phyloP scores from a whole-genome alignment of 2,113 vertebrate genomes.

The Sterrhoptilus dennistouni region DNA sequence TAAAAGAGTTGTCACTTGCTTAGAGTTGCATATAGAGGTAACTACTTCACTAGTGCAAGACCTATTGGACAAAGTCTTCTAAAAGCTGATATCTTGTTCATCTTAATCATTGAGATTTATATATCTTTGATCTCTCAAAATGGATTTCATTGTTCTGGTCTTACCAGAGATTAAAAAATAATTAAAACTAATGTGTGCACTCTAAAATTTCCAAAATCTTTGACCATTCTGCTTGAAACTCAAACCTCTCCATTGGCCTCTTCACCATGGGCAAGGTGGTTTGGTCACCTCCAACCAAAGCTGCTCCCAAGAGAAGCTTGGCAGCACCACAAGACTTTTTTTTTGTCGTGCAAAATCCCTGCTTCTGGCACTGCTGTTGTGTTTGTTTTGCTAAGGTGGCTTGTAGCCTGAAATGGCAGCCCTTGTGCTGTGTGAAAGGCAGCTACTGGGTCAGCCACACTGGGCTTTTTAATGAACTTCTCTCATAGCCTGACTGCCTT shows the following conservation, averaged over 20 bases:
- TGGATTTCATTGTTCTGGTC: neutral
- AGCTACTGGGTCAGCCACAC: neutral
- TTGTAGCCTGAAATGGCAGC: neutral
- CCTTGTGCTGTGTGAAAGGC: neutral
- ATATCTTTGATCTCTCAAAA: neutral
- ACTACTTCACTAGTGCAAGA: neutral
- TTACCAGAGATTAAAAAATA: neutral
- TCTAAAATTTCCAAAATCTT: neutral
- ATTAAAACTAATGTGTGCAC: neutral
- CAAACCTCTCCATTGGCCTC: rapidly evolving
- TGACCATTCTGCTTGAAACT: neutral
- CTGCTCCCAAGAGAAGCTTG: neutral
- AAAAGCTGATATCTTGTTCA: neutral
- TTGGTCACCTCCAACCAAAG: neutral
- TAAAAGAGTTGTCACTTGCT: neutral
- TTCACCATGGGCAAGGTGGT: neutral
- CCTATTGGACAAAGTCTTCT: neutral
- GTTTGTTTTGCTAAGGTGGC: neutral
- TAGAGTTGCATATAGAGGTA: neutral
- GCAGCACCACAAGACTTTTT: neutral
- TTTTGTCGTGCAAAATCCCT: neutral
- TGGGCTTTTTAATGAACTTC: neutral
- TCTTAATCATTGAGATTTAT: neutral
- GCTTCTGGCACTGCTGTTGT: neutral
- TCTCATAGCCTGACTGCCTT: neutral